Conservation (phyloP, 2,888 invertebrate genomes). For the Nesidiocoris tenuis region DNA sequence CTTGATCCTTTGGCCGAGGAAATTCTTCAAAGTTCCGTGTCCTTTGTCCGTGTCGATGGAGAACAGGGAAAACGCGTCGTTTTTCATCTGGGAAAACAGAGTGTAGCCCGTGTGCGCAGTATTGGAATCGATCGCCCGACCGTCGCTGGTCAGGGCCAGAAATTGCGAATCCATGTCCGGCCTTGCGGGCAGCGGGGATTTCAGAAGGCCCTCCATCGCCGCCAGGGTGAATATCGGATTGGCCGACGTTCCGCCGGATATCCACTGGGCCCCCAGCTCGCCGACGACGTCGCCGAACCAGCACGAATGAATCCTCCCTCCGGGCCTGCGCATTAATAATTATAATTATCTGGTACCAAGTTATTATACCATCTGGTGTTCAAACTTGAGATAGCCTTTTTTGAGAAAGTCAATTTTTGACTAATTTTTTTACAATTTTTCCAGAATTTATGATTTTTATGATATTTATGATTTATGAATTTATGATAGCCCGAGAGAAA, state of each 20-base stretch:
- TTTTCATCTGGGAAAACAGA: constrained; percentile 66
- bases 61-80: constrained; percentile 66
- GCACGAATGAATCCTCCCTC: constrained; percentile 75
- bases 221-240: constrained; percentile 71
- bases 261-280: constrained; percentile 75
- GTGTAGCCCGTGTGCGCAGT: constrained; percentile 66
- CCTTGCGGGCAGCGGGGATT: constrained; percentile 57
- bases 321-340: constrained; percentile 61
- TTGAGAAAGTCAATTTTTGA: too few species aligned
- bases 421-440: too few species aligned
- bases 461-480: too few species aligned
- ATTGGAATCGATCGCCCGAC: constrained; percentile 65
- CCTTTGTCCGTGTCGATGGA: constrained; percentile 61
- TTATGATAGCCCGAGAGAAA: too few species aligned
- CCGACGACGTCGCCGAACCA: constrained; percentile 74
- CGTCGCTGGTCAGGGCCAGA: constrained; percentile 70
- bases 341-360: too few species aligned
- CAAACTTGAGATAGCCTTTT: too few species aligned
- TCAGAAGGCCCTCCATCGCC: constrained; percentile 66
- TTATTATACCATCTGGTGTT: too few species aligned
- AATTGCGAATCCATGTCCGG: constrained; percentile 59
- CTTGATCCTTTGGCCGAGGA: constrained; percentile 64
- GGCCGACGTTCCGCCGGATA: constrained; percentile 69
- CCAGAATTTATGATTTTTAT: too few species aligned
- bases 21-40: constrained; percentile 66